phyloP scores from a whole-genome alignment of 1,140 invertebrate genomes.

The Aphelinus certus region DNA sequence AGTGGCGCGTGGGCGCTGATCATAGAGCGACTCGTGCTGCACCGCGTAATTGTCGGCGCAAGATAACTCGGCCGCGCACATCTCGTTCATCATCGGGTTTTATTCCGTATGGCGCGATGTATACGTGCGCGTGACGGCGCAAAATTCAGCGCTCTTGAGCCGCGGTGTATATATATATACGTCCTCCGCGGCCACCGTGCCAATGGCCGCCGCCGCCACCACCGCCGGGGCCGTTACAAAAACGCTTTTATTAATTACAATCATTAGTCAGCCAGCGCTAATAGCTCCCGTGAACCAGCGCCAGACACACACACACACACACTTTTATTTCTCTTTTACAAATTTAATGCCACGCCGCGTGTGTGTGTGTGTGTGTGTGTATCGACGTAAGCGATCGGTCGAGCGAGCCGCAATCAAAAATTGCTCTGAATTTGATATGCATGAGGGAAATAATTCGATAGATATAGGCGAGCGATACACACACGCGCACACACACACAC shows the following conservation, averaged over 20 bases:
- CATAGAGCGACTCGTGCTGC: no score
- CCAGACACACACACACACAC: no score
- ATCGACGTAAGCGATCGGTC: no score
- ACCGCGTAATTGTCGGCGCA: no score
- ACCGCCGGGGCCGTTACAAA: not conserved
- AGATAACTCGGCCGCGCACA: no score
- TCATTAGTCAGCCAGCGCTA: not conserved
- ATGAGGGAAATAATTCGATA: slow-evolving; percentile 19
- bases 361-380: not conserved
- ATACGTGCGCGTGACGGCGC: no score
- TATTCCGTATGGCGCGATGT: no score
- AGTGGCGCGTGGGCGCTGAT: no score
- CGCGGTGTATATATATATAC: no score
- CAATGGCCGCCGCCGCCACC: no score
- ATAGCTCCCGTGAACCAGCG: not conserved
- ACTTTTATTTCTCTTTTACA: not conserved
- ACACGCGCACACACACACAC: not conserved
- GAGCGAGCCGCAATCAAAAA: not conserved
- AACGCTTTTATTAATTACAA: slow-evolving; percentile 20
- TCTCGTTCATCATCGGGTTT: slow-evolving; percentile 16
- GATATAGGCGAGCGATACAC: not conserved
- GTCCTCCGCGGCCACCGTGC: no score
- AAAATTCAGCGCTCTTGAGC: no score
- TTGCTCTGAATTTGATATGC: not conserved
- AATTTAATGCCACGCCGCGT: not conserved